Evolutionary conservation across 64 coral and sea anemone genomes (phyloP), one percentile per base, ranked within the genome.

Genomic region (Porites lutea): DNA sequence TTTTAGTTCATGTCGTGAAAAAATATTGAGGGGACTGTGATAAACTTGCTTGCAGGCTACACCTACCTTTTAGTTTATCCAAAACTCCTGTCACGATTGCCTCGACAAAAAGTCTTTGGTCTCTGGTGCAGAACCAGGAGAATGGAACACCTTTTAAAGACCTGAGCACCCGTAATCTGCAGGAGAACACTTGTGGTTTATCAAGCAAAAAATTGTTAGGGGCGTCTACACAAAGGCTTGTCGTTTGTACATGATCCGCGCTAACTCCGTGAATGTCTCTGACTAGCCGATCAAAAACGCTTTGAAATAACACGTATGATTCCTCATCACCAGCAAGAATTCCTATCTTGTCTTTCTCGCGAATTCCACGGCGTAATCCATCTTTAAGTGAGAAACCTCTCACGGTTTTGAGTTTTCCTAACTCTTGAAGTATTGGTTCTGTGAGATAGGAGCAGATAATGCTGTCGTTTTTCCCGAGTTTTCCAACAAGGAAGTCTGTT

Each of bases 81-180:
- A 89, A 58, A 45, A 55, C 59, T 20, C 46, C 27, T 67, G 14
- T 58, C 45, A 63, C 87, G 4, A 78, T 68, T 48, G 37, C 54
- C 21, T 89, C 53, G 8, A 89, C 65, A 13, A 59, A 58, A 64
- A 55, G 4, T 78, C 87, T 52, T 53, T 89, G 54, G 4, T 78
- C 62, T 44, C 13, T 60, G 8, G 72, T 64, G 54, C 87, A 89
- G 13, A 19, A 44, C 87, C 87, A 89, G 13, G 87, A 57, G 61
- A 89, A 89, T 9, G 87, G 87, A 79, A 79, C 52, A 62, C 87
- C 74, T 16, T 70, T 55, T 19, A 78, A 60, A 13, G 87, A 89
- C 53, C 87, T 73, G 5, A 89, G 57, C 21, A 66, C 74, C 4
- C 87, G 54, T 4, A 79, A 16, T 64, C 87, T 23, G 64, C 87